phyloP scores from a whole-genome alignment of 2,797 vertebrate genomes.

The Crypturellus tataupa region DNA sequence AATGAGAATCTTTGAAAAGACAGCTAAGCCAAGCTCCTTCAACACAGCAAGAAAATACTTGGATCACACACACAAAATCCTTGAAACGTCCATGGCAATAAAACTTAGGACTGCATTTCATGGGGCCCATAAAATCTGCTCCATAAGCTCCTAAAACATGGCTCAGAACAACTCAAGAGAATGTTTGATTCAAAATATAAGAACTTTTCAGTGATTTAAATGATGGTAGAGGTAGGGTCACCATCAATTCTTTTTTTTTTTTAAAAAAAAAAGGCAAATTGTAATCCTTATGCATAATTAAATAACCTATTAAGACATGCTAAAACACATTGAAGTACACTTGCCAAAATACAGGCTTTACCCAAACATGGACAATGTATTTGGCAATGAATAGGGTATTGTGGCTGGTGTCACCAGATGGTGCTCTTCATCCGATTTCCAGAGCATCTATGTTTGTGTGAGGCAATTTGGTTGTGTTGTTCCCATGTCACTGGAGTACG shows the following conservation, averaged over 20 bases:
- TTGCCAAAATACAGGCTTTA: background rate
- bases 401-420: slow-evolving; percentile 47
- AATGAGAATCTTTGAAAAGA: slow-evolving; percentile 67
- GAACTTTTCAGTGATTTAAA: slow-evolving; percentile 50
- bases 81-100: slow-evolving; percentile 62
- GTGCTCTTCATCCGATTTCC: slow-evolving; percentile 46
- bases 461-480: background rate
- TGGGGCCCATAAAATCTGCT: slow-evolving; percentile 25
- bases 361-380: background rate
- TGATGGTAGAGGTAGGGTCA: background rate
- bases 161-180: slow-evolving; percentile 54
- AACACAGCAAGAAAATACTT: slow-evolving; percentile 63
- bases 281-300: background rate
- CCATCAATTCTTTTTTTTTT: background rate
- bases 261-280: background rate
- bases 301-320: background rate
- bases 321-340: background rate
- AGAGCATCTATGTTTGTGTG: fast-evolving
- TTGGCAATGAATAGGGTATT: background rate
- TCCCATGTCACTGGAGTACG: background rate
- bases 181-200: slow-evolving; percentile 43
- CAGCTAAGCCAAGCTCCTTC: slow-evolving; percentile 56
- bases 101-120: slow-evolving; percentile 64
- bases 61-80: slow-evolving; percentile 58
- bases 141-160: slow-evolving; percentile 28